Evolutionary conservation across 2,888 invertebrate species (phyloP), one percentile per base, ranked within the genome.

Genomic region (Gymnosoma rotundatum): DNA sequence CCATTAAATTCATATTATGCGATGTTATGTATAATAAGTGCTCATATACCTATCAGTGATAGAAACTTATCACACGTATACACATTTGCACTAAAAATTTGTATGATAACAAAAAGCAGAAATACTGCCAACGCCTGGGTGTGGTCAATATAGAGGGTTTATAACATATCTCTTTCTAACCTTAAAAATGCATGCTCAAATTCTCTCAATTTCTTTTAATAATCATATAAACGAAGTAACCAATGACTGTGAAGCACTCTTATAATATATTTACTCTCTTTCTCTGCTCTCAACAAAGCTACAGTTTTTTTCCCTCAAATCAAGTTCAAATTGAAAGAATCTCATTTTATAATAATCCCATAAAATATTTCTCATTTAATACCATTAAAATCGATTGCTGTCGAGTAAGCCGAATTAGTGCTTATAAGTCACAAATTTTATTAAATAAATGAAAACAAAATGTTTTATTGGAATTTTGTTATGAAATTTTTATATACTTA

Each of bases 21-120:
- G 78, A 74, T 78, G 84, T 84, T 84, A 81, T 84, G 63, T 70
- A 81, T 84, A 84, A 81, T 81, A 81, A 81, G 83, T 78, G 73
- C 18, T 78, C 63, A 73, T 80, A 73, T 83, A 54, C 67, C 7
- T 5, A 2, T 6, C 38, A 75, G 66, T 54, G 75, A 73, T 70
- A 78, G 61, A 58, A 80, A 81, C 70, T 74, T 75, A 78, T 64
- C 56, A 66, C 73, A 78, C 48, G 12, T 25, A 63, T 38, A 5
- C 36, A 54, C 36, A 38, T 9, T 38, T 18, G 25, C 14, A 61
- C 18, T 21, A 14, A 20, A 2, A 36, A 52, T 4, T 1, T 48
- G 48, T 20, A 50, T 61, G 16, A 38, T 14, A 73, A 48, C 21
- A 20, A n/a, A 58, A 72, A 60, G 36, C 20, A 58, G n/a, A 20